phyloP scores from a whole-genome alignment of 2,888 invertebrate genomes.

The Erebia ligea region DNA sequence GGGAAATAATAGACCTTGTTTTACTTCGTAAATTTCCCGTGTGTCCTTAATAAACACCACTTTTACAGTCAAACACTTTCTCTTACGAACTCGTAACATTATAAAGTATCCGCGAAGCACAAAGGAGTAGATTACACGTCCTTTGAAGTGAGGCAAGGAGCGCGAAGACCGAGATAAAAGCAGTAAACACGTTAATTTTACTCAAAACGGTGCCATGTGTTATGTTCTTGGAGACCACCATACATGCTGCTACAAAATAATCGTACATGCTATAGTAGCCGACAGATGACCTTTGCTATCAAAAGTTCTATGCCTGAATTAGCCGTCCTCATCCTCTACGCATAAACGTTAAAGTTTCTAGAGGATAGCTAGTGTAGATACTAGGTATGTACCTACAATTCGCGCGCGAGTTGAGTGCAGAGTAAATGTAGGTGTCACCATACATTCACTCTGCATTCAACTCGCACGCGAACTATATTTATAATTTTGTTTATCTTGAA shows the following conservation, averaged over 20 bases:
- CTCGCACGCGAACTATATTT: no score
- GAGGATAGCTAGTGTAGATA: no score
- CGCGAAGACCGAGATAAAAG: constrained; percentile 53
- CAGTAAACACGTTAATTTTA: constrained; percentile 49
- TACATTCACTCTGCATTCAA: no score
- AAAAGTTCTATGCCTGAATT: no score
- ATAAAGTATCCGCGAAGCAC: constrained; percentile 36
- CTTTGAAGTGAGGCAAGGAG: constrained; percentile 49
- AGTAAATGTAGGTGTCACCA: no score
- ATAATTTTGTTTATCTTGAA: no score
- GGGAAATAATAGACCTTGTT: constrained; percentile 4
- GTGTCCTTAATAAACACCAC: constrained; percentile 14
- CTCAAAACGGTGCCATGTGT: constrained; percentile 39
- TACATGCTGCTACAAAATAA: constrained; percentile 18
- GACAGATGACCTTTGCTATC: background rate
- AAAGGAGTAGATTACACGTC: constrained; percentile 45
- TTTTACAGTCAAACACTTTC: constrained; percentile 33
- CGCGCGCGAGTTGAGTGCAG: no score
- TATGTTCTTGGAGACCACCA: constrained; percentile 23
- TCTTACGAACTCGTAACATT: constrained; percentile 32
- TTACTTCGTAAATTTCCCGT: constrained; percentile 21
- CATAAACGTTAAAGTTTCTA: no score
- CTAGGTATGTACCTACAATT: no score
- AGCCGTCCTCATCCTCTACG: no score
- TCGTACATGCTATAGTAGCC: background rate